These are phyloP conservation scores for Nesoenas mayeri DNA, from an alignment of 2,113 vertebrate species.

Conservation along the genomic window DNA sequence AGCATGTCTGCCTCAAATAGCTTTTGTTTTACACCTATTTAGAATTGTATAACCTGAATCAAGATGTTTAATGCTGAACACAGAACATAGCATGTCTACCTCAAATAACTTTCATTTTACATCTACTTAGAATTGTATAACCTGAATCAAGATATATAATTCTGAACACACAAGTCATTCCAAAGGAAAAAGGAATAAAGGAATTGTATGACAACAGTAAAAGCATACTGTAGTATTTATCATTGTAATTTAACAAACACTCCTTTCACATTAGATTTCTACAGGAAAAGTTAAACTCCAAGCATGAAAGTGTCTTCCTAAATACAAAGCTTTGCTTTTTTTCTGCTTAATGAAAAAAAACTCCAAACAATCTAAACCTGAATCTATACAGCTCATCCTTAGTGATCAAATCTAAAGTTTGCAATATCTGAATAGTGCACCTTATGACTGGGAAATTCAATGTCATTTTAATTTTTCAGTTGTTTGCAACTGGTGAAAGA, in stretches of 20 bases:
- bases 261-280: not conserved
- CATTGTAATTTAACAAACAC: not conserved
- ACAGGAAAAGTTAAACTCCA: not conserved
- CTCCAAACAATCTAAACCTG: rapidly evolving
- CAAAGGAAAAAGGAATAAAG: not conserved
- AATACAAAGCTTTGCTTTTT: not conserved
- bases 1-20: not conserved
- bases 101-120: not conserved
- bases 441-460: rapidly evolving
- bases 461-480: not conserved
- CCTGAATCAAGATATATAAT: not conserved
- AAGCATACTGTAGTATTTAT: not conserved
- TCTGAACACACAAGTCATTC: not conserved
- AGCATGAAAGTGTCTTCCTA: not conserved
- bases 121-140: not conserved
- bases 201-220: not conserved
- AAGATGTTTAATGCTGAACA: not conserved
- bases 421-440: not conserved
- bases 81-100: too few relatives aligned
- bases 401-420: not conserved
- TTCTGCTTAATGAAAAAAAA: not conserved
- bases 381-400: not conserved
- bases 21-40: not conserved
- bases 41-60: not conserved
- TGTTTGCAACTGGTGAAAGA: not conserved